These are phyloP conservation scores for Halcyon leucocephala DNA, from an alignment of 2,797 vertebrate species.

Conservation along the genomic window DNA sequence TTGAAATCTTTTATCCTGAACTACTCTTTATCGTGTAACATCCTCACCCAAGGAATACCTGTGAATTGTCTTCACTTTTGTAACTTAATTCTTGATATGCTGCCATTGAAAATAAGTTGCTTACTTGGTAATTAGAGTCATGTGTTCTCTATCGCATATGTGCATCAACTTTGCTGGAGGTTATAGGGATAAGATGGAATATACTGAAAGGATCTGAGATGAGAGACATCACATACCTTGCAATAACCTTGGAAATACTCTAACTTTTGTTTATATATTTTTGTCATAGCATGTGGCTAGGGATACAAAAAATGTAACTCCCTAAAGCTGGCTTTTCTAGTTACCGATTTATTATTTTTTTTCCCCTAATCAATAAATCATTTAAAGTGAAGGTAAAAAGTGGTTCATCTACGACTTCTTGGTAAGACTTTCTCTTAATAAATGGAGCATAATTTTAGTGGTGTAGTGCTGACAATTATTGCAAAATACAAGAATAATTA, in stretches of 20 bases:
- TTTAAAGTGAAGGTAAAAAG: not conserved
- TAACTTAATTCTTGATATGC: not conserved
- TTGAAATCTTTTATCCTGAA: not conserved
- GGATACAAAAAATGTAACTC: not conserved
- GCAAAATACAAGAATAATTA: not conserved
- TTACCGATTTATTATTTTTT: not conserved
- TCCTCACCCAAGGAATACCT: not conserved
- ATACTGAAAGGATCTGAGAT: not conserved
- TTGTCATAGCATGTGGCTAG: not conserved
- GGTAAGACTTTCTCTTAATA: not conserved
- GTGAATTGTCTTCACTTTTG: not conserved
- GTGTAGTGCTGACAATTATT: not conserved
- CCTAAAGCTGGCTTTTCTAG: not conserved
- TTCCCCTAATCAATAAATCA: not conserved
- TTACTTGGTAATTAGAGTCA: constrained; percentile 2
- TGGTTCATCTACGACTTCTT: not conserved
- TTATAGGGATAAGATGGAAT: not conserved
- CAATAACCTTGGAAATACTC: not conserved
- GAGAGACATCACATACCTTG: not conserved
- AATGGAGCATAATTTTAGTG: not conserved
- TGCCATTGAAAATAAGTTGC: not conserved
- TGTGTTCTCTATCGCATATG: not conserved
- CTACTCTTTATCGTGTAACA: not conserved
- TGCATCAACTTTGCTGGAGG: not conserved
- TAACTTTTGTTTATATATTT: not conserved